Base-by-base conservation (phyloP, 2,113 vertebrate genomes). In the Glaucidium brasilianum region DNA sequence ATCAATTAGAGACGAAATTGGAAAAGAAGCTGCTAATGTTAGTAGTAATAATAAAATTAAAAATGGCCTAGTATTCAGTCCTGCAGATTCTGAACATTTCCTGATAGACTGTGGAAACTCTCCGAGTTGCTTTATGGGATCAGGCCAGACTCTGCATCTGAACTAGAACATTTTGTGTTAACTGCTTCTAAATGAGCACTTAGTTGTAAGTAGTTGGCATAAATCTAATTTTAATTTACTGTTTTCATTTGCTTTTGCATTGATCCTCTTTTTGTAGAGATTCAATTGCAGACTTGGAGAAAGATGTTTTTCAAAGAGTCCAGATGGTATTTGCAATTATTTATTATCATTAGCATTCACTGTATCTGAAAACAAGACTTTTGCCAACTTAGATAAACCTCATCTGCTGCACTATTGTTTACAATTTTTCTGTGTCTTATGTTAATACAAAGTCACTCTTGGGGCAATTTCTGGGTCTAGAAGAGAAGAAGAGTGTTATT, bases 321-420 rank as follows among this genome's bases (percentile, higher is more conserved):
- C 92, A 97, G 94, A 90, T 95, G 97, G 90, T 97, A 77, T 96
- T 94, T 82, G 78, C 79, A 90, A 93, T 94, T 97, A 94, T 96
- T 97, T 96, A 81, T 97, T 95, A 85, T 92, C 95, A 85, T 94
- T 91, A 88, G 47, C 59, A 81, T 96, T 87, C 93, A 73, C 73
- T 90, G 72, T 95, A 86, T 92, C 55, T 91, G 94, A 81, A 94
- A 94, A 88, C 80, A 97, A 95, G 93, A 80, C 80, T 94, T 96
- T 86, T 94, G 90, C 94, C 96, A 95, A 18, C 77, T 88, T 88
- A 85, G 81, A 96, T 95, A 91, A 94, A 88, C 67, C 81, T 96
- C 88, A 79, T 94, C 85, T 96, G 88, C 93, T 79, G 35, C 43
- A 56, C 66, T 79, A 53, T 93, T 94, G 83, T 95, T 95, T 64